Evolutionary conservation across 2,113 vertebrate genomes (phyloP), one percentile per base, ranked within the genome.

Genomic region (Protobothrops mucrosquamatus): DNA sequence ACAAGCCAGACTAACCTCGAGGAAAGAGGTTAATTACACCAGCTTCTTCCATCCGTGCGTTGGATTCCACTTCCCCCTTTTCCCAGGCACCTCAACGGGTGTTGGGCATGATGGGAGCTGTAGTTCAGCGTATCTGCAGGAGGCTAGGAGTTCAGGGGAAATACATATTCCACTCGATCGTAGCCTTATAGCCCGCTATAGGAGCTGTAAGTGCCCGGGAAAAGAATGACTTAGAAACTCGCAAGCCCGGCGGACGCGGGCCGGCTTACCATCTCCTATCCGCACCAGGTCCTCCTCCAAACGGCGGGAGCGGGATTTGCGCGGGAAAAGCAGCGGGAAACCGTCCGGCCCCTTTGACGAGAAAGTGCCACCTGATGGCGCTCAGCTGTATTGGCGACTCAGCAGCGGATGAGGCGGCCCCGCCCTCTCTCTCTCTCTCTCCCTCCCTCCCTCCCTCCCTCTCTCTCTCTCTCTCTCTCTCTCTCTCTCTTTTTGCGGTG

Each of bases 201-300:
- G 46, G 9, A 26, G 46, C 39, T 22, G 11, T 12, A 26, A 87
- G 46, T 48, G 11, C 3, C 64, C 55, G 12, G 29, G 29, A n/a
- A 69, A 69, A 69, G 64, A 69, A 29, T 3, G 29, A 0, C 5
- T 11, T 22, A n/a, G 15, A 51, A 46, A 90, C 20, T n/a, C 4
- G 1, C 1, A 14, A 4, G 0, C 10, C 11, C n/a, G 0, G 1
- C 2, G 1, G 57, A 12, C 24, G 3, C 81, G 2, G 6, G 1
- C 3, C 87, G 57, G 57, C 97, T 98, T 97, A 98, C 97, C 97
- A 98, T 98, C 26, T 39, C 6, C 81, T 81, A 18, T 56, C 39
- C 18, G 64, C 1, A 15, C 55, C 15, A 0, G 26, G 1, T 89
- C 93, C 34, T 29, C 5, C 29, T 81, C 64, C 69, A 2, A 55